A percentile compares a stretch with the other conserved stretches of the same genome.
Evolutionary conservation across 2,888 invertebrate genomes (phyloP).

Genomic region (Eurytoma adleriae): DNA sequence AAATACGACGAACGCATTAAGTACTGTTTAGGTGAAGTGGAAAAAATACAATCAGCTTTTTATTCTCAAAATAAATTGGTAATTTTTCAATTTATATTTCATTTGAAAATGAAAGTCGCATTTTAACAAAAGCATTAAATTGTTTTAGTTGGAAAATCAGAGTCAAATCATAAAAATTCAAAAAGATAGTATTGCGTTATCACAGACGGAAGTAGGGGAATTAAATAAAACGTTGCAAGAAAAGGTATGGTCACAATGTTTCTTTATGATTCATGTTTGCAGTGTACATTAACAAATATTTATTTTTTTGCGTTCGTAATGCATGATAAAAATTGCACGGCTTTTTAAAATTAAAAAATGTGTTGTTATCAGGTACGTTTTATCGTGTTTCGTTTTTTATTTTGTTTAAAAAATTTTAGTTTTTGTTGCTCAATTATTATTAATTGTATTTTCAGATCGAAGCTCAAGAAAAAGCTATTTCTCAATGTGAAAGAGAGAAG

Average conservation of each 20-base stretch:
- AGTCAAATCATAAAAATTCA: slow-evolving; percentile 72
- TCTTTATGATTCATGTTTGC: not conserved
- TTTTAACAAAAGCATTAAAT: too few relatives aligned
- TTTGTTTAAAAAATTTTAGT: not conserved
- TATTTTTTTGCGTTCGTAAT: not conserved
- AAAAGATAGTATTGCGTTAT: slow-evolving; percentile 69
- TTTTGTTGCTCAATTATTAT: not conserved
- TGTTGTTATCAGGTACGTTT: not conserved
- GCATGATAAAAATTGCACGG: not conserved
- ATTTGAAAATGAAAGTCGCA: not conserved
- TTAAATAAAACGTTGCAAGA: slow-evolving; percentile 69
- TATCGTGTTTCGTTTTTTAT: not conserved
- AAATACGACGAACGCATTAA: slow-evolving; percentile 65
- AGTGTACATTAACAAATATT: not conserved
- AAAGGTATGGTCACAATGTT: slow-evolving; percentile 64
- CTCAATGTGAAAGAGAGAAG: slow-evolving; percentile 68
- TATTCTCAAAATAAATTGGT: slow-evolving; percentile 72
- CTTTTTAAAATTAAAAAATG: not conserved
- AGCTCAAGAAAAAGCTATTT: slow-evolving; percentile 64
- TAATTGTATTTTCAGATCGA: slow-evolving; percentile 63
- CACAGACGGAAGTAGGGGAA: slow-evolving; percentile 70
- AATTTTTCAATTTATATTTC: slow-evolving; percentile 50
- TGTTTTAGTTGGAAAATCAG: slow-evolving; percentile 68
- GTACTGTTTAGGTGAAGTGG: slow-evolving; percentile 64
- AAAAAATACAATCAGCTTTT: slow-evolving; percentile 66